phyloP scores from a whole-genome alignment of 2,113 vertebrate genomes.

The Serilophus lunatus region DNA sequence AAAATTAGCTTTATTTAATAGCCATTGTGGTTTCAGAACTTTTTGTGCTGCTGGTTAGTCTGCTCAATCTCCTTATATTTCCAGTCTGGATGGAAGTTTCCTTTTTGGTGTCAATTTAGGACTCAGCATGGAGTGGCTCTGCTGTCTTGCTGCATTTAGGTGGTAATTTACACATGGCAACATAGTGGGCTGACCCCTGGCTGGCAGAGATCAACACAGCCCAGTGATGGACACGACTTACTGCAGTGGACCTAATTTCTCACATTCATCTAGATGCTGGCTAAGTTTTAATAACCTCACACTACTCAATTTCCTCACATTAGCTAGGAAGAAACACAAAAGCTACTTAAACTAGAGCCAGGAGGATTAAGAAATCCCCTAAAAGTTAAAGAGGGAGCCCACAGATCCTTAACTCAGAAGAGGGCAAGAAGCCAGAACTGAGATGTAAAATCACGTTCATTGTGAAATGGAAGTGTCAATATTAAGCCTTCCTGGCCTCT shows the following conservation, averaged over 20 bases:
- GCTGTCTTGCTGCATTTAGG: neutral
- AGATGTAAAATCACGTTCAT: neutral
- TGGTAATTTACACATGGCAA: neutral
- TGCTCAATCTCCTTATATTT: neutral
- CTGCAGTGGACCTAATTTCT: neutral
- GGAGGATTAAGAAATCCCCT: neutral
- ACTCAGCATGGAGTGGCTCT: neutral
- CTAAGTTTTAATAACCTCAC: neutral
- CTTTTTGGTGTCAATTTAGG: slow-evolving; percentile 20
- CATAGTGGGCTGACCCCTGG: neutral
- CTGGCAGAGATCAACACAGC: neutral
- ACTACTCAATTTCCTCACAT: neutral
- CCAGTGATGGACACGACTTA: neutral
- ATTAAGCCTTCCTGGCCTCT: neutral
- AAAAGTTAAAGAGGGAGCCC: neutral
- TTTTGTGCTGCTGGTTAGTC: neutral
- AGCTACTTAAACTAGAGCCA: neutral
- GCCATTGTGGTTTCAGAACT: neutral
- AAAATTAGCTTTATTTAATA: neutral
- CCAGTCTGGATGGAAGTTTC: neutral
- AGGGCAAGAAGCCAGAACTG: neutral
- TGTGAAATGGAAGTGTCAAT: neutral
- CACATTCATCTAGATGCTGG: neutral
- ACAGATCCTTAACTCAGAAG: neutral
- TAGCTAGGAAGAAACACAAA: neutral